Evolutionary conservation across 2,888 invertebrate genomes (phyloP).

Genomic region (Dynastes grantii): DNA sequence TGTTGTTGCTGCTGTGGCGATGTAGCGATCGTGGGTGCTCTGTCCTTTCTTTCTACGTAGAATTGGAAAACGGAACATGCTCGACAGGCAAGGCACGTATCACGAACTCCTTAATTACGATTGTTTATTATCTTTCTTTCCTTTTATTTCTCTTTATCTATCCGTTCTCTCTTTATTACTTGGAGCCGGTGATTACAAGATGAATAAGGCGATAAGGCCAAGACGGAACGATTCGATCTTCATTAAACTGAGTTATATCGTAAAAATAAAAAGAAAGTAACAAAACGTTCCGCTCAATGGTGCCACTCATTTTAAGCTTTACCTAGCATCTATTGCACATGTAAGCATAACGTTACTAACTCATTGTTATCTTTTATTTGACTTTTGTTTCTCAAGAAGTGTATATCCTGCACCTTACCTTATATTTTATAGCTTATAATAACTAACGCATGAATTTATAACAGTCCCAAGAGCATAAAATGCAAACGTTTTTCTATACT

Average conservation of each 20-base stretch:
- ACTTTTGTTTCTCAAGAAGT: no score
- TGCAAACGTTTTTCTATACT: no score
- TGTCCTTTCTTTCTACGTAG: slow-evolving; percentile 1
- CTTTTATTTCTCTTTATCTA: slow-evolving; percentile 27
- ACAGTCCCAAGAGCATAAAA: no score
- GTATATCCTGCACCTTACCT: no score
- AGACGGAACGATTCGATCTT: not conserved
- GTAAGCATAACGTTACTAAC: no score
- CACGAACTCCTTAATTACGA: slow-evolving; percentile 43
- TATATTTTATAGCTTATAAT: no score
- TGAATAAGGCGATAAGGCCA: slow-evolving; percentile 20
- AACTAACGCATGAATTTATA: no score
- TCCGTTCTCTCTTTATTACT: slow-evolving; percentile 16
- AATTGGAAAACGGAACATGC: slow-evolving; percentile 23
- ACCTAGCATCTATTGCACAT: no score
- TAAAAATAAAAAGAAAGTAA: not conserved
- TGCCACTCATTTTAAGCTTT: no score
- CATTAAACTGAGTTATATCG: slow-evolving; percentile 7
- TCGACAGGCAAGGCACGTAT: slow-evolving; percentile 40
- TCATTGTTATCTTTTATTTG: no score
- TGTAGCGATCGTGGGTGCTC: not conserved
- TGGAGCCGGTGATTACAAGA: slow-evolving; percentile 25
- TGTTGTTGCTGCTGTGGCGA: slow-evolving; percentile 14
- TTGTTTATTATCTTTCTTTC: slow-evolving; percentile 33
- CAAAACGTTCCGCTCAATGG: no score